Evolutionary conservation across 1,140 invertebrate genomes (phyloP), one percentile per base, ranked within the genome.

Genomic region (Penaeus indicus): DNA sequence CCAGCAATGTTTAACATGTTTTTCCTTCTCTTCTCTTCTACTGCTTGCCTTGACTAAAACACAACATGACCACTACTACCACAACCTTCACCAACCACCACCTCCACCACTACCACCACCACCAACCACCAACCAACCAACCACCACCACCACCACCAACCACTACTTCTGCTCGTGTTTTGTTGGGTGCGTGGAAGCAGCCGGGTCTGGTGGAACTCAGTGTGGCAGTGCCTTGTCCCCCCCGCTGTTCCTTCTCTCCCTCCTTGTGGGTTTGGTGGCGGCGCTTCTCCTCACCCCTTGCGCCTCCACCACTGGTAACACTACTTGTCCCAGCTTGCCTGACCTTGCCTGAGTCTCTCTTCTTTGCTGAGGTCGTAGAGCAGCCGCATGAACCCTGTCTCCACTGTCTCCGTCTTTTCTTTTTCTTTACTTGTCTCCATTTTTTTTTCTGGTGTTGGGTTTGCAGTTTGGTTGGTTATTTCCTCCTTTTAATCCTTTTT

Each of bases 171-270:
- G 62, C 60, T 27, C 22, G 19, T 64, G 19, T 62, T 64, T 25
- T 78, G 75, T 38, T 18, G 38, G 13, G 75, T 22, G 75, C 27
- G 54, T n/a, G 54, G 81, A 38, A 84, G 62, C 62, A 69, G 63
- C 54, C 77, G 84, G 84, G 84, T 47, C 7, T 19, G 61, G 85
- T 86, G 85, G 85, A 42, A 47, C 85, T 42, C 77, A 64, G 77
- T 79, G 77, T 80, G 77, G 77, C 64, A 62, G 75, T 86, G 85
- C 27, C 75, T 63, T 80, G 75, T 86, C 60, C 77, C 77, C 62
- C 62, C 85, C 27, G 85, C 85, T 86, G 60, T 80, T 86, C 77
- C 77, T 80, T 80, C 60, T 86, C 85, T 79, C 85, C 77, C 85
- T 86, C 38, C 85, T 86, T 86, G 85, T 86, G 75, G 77, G 85